Percentiles rank a stretch among this genome's conserved stretches.
phyloP scores from a whole-genome alignment of 30 jellyfish, hydroid and myxozoan species.

The Aurelia aurita region DNA sequence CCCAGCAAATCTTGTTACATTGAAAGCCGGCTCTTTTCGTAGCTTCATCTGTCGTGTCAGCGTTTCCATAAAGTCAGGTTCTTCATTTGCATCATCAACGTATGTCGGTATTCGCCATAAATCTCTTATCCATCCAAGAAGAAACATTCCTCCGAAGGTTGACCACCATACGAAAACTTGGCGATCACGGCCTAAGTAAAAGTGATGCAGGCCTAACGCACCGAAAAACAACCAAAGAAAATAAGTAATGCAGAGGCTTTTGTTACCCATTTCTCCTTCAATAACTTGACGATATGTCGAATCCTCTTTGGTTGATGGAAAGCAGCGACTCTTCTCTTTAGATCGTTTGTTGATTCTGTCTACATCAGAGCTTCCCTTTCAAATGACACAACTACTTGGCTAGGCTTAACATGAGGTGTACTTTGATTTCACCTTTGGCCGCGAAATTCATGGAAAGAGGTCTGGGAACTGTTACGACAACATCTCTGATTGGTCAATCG shows the following conservation, averaged over 20 bases:
- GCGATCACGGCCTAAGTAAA: constrained; percentile 95
- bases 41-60: constrained; percentile 68
- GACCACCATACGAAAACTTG: constrained; percentile 99
- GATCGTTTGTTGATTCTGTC: no score
- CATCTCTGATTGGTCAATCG: constrained; percentile 18
- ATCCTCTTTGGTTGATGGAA: no score
- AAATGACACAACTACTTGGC: no score
- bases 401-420: no score
- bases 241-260: constrained; percentile 84
- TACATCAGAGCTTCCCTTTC: no score
- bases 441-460: constrained; percentile 40
- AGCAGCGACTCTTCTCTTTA: no score
- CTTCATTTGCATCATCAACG: constrained; percentile 97
- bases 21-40: constrained; percentile 83
- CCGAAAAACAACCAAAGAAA: constrained; percentile 95
- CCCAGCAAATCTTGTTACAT: constrained; percentile 85
- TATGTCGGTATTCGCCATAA: constrained; percentile 98
- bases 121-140: constrained; percentile 95
- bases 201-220: constrained; percentile 93
- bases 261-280: constrained; percentile 61
- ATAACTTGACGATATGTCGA: no score
- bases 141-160: constrained; percentile 91
- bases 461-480: constrained; percentile 43
- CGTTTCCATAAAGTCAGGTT: constrained; percentile 62
- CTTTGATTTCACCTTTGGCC: constrained; percentile 16